Base-by-base conservation (phyloP, 1,140 invertebrate genomes). In the Eriocheir sinensis region DNA sequence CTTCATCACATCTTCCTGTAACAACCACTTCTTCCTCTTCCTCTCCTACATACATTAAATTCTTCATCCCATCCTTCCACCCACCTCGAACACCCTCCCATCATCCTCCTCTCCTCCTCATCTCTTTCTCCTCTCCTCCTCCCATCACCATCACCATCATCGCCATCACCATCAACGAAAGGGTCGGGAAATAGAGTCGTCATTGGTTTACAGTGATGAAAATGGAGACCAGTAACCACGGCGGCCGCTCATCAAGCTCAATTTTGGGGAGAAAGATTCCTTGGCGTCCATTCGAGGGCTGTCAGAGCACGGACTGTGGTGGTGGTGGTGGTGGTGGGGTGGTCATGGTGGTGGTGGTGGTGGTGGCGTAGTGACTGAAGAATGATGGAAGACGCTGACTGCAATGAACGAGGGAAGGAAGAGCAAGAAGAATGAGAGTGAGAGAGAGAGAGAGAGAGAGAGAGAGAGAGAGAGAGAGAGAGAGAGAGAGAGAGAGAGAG, bases 401-500 rank as follows among this genome's bases (percentile, higher is more conserved):
- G 60, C 8, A 8, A 72, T 72, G 60, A n/a, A 21, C 27, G 21
- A 72, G 60, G n/a, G 60, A 72, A 21, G 8, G 60, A 72, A 9
- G 8, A 12, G 48, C 1, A 9, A 53, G 48, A 9, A n/a, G 27
- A n/a, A n/a, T n/a, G 60, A 72, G 60, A 72, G 12, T n/a, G 60
- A 21, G 8, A 72, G 60, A 72, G 8, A 72, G 60, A 72, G 8
- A 72, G 60, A n/a, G 8, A 72, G 9, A 72, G 9, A 72, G 60
- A 72, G 8, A 72, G 60, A 72, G 9, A n/a, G 60, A 72, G 8
- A 72, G 60, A 72, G 60, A 72, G 60, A 72, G 60, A 72, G 60
- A 72, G 60, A 72, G 60, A 72, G 60, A 72, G 60, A 72, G 60
- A 72, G 60, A 72, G 60, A 72, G 60, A 72, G 60, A 72, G 60